These are phyloP conservation scores for Leptatherina wallacei DNA, from an alignment of 2,797 vertebrate species.

Conservation along the genomic window DNA sequence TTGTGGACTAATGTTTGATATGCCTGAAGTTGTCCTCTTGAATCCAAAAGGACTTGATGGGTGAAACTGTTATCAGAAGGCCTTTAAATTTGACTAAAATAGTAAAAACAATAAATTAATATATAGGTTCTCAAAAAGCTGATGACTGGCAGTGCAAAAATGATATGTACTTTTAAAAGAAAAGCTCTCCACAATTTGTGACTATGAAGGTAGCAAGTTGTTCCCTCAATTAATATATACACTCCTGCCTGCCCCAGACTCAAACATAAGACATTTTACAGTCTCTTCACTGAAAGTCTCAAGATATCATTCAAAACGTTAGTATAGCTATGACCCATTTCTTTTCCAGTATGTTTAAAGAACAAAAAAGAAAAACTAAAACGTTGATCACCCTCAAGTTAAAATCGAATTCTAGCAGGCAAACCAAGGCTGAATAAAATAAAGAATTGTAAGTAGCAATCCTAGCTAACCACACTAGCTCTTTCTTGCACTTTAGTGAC, in stretches of 20 bases:
- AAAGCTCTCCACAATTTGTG: slow-evolving; percentile 49
- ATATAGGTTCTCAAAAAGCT: slow-evolving; percentile 55
- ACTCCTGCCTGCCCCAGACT: slow-evolving; percentile 52
- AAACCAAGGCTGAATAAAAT: slow-evolving; percentile 64
- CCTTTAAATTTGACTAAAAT: slow-evolving; percentile 57
- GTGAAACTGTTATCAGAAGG: slow-evolving; percentile 60
- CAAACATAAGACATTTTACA: slow-evolving; percentile 52
- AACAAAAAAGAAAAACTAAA: slow-evolving; percentile 61
- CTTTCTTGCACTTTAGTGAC: slow-evolving; percentile 35
- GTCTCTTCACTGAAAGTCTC: slow-evolving; percentile 67
- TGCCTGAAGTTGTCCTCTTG: slow-evolving; percentile 6
- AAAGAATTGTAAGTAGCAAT: slow-evolving; percentile 50
- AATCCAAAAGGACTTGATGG: slow-evolving; percentile 4
- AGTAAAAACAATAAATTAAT: slow-evolving; percentile 73
- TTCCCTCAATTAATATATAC: slow-evolving; percentile 73
- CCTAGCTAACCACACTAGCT: slow-evolving; percentile 59
- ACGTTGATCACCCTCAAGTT: slow-evolving; percentile 61
- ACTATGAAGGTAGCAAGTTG: slow-evolving; percentile 82
- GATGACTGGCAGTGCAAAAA: slow-evolving; percentile 72
- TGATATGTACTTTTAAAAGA: slow-evolving; percentile 58
- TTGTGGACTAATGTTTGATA: background rate
- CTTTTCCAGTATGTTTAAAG: slow-evolving; percentile 65
- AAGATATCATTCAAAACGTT: slow-evolving; percentile 69
- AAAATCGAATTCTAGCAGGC: slow-evolving; percentile 78
- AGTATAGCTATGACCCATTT: slow-evolving; percentile 78